phyloP scores from a whole-genome alignment of 2,113 vertebrate species.

The Myotis yumanensis region DNA sequence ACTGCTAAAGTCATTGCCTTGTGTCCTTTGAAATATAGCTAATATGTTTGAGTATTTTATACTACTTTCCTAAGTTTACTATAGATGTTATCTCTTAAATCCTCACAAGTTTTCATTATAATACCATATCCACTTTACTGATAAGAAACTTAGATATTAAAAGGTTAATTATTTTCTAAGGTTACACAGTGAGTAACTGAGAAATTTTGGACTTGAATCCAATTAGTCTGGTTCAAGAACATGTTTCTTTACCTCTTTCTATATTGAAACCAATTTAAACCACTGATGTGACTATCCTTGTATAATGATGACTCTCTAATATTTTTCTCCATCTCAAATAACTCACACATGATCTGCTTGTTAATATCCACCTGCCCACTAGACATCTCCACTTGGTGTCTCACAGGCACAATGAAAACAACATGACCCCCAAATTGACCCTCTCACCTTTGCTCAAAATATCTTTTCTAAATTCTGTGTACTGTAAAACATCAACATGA shows the following conservation, averaged over 20 bases:
- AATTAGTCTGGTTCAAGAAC: not conserved
- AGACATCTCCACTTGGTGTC: not conserved
- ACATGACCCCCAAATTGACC: not conserved
- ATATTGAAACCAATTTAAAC: not conserved
- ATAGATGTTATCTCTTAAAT: not conserved
- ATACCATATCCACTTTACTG: not conserved
- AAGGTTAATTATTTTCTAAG: not conserved
- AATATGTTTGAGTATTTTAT: not conserved
- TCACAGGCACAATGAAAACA: not conserved
- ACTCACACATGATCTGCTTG: not conserved
- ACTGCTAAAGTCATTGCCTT: not conserved
- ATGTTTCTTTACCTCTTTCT: not conserved
- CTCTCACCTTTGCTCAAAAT: not conserved
- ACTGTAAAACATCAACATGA: not conserved
- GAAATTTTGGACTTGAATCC: not conserved
- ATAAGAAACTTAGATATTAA: not conserved
- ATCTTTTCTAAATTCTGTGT: not conserved
- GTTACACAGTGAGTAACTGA: not conserved
- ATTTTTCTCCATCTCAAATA: not conserved
- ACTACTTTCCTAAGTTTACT: not conserved
- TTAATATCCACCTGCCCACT: not conserved
- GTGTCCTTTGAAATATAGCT: not conserved
- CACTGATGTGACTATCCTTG: not conserved
- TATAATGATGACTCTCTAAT: not conserved
- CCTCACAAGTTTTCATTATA: slow-evolving; percentile 1